A percentile compares a stretch with the other conserved stretches of the same genome.
Evolutionary conservation across 2,797 vertebrate species (phyloP).

Genomic region (Aldrovandia affinis): DNA sequence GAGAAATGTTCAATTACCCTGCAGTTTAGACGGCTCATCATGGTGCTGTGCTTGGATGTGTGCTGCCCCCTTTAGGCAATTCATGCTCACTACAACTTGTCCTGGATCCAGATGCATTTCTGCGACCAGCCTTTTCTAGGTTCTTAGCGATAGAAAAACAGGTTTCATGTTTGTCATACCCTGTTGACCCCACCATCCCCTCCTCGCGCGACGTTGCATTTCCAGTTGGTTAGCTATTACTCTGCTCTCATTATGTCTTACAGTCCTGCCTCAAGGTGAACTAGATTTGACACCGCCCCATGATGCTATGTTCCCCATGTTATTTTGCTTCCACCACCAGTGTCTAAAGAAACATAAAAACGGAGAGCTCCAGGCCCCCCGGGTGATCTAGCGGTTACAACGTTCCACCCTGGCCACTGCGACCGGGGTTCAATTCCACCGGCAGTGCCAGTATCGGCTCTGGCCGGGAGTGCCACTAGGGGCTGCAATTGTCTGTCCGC

Average conservation of each 20-base stretch:
- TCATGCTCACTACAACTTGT: background rate
- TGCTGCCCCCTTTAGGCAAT: constrained; percentile 17
- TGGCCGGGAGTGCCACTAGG: too few species aligned
- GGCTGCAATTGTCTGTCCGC: too few species aligned
- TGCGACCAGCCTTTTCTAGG: background rate
- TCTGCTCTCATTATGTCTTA: background rate
- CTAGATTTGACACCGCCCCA: background rate
- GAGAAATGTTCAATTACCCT: background rate
- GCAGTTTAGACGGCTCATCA: background rate
- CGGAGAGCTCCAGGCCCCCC: too few species aligned
- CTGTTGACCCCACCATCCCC: background rate
- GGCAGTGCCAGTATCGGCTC: too few species aligned
- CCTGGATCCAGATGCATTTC: background rate
- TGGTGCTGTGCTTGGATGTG: background rate
- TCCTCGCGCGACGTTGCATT: background rate
- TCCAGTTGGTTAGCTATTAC: background rate
- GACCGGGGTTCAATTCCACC: too few species aligned
- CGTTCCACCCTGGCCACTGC: too few species aligned
- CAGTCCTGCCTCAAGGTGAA: background rate
- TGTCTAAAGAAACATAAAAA: background rate
- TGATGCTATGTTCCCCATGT: background rate
- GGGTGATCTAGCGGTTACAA: too few species aligned
- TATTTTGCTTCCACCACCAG: background rate
- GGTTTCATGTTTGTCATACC: background rate
- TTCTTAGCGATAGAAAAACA: background rate